Base-by-base conservation (phyloP, 2,888 invertebrate genomes). In the Prenolepis imparis region DNA sequence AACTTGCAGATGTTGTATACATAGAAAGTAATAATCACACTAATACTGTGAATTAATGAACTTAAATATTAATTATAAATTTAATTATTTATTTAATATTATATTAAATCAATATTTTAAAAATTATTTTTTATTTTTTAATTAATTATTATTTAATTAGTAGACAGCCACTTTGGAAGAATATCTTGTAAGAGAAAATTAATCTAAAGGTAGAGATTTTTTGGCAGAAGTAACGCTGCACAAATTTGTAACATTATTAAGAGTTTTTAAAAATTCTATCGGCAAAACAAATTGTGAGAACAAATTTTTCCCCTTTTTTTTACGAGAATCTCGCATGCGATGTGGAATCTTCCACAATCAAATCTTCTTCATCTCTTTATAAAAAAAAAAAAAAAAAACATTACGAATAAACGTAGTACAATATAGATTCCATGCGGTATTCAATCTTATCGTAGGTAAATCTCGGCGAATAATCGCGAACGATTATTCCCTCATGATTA, bases 401-500 rank as follows among this genome's bases (percentile, higher is more conserved):
- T 2, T 68, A 55, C 9, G n/a, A 15, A 75, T 48, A 55, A 55
- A 74, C n/a, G 4, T 21, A 12, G 28, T 24, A 18, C 18, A 15
- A 57, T 70, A 11, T 59, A 32, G 11, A 70, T 59, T 41, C 68
- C 32, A 41, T 11, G 28, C 9, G 3, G 32, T 18, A 55, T 55
- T 61, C 36, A 15, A 12, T 15, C 12, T 52, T 59, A 70, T 78
- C 44, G 57, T 12, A 39, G 57, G 32, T 68, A 41, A 78, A 78
- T 78, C 70, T 68, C 44, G 41, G 18, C 59, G 44, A 44, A 12
- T 80, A 70, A 68, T 44, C 44, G 72, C 1, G 57, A 59, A 18
- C 32, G 44, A 70, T 80, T 70, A 80, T 70, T 70, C 18, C 72
- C 44, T 57, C 80, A 68, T 73, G 82, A 88, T 88, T 87, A 88